Evolutionary conservation across 2,888 invertebrate species (phyloP).

Genomic region (Chrysolina haemoptera): DNA sequence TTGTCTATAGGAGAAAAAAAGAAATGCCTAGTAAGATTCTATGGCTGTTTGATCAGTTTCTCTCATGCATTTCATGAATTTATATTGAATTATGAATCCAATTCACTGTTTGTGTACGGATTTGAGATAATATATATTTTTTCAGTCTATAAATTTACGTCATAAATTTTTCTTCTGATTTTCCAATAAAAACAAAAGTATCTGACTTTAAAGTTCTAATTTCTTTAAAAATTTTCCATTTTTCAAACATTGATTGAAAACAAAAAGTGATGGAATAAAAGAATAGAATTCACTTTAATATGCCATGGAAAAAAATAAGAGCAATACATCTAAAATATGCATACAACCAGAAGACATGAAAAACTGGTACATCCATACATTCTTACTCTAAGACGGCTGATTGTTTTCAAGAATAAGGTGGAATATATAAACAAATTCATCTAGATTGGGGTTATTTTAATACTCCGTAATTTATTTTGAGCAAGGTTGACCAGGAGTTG

Average conservation of each 20-base stretch:
- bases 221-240: too few relatives aligned
- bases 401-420: neutral
- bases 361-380: neutral
- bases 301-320: too few relatives aligned
- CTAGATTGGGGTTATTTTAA: slow-evolving; percentile 33
- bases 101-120: too few relatives aligned
- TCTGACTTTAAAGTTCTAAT: too few relatives aligned
- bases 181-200: too few relatives aligned
- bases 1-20: neutral
- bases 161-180: too few relatives aligned
- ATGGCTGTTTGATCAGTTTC: neutral
- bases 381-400: neutral
- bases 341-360: neutral
- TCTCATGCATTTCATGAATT: neutral
- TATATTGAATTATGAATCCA: neutral
- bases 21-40: neutral
- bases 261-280: too few relatives aligned
- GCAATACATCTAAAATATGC: too few relatives aligned
- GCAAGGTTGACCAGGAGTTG: slow-evolving; percentile 29
- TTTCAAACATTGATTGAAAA: too few relatives aligned
- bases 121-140: neutral
- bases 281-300: too few relatives aligned
- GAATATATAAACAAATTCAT: slow-evolving; percentile 9
- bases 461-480: slow-evolving; percentile 36
- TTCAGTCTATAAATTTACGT: neutral